Base-by-base conservation (phyloP, 2,888 invertebrate genomes). In the Volucella bombylans region DNA sequence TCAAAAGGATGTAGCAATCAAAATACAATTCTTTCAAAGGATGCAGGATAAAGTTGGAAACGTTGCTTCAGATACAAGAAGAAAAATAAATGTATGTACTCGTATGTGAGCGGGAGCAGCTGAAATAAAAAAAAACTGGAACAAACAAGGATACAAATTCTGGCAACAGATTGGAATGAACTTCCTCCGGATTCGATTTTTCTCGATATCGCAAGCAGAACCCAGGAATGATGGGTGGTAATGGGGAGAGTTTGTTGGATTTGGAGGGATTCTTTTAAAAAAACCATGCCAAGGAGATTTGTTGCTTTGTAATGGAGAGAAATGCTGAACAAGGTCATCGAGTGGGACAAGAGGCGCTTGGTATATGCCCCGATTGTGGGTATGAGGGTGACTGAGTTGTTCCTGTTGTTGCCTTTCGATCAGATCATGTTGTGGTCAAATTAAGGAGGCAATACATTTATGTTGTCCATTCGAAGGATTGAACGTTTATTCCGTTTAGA, bases 321-420 rank as follows among this genome's bases (percentile, higher is more conserved):
- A 71, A 23, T 73, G 61, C 82, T 67, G 82, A 69, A 64, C 73
- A 82, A 78, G 78, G 78, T 78, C 78, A 83, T 79, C 78, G 43
- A 41, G 50, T 10, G 41, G 14, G 55, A 31, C 54, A 38, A 41
- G n/a, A 12, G 23, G 47, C 39, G 47, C 47, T 47, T 23, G 38
- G 52, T 45, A 9, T 55, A 38, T 64, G 38, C 65, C 41, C 69
- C 43, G 62, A 64, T 64, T 83, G 64, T 73, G 73, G 78, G 74
- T 73, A 83, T 83, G 64, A 54, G 45, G 73, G 73, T 62, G 31
- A 31, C 31, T 6, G 6, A 31, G 31, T 31, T 73, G 72, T 64
- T 64, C n/a, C 54, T 72, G n/a, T 4, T 52, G 8, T 39, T 71
- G 9, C 2, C 4, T 41, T 31, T n/a, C 43, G 59, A 71, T 64